Conservation (phyloP, 2,888 invertebrate species). For the Melieria picta region DNA sequence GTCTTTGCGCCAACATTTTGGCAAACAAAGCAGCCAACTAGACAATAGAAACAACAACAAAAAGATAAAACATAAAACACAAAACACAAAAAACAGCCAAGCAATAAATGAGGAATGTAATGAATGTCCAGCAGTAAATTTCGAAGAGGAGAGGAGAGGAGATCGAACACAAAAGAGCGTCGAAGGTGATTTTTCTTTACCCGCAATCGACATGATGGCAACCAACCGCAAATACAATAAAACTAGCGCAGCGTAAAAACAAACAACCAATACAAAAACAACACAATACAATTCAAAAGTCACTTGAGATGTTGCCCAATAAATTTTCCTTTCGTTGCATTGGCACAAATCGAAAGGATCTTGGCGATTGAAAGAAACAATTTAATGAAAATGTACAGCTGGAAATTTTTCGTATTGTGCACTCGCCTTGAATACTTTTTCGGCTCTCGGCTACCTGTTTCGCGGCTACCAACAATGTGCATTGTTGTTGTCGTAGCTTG, state of each 20-base stretch:
- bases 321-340: background rate
- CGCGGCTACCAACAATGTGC: too few species aligned
- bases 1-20: too few species aligned
- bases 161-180: constrained; percentile 5
- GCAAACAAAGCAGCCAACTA: too few species aligned
- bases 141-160: too few species aligned
- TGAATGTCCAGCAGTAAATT: constrained; percentile 14
- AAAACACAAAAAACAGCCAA: background rate
- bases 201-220: constrained; percentile 16
- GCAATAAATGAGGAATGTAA: background rate
- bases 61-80: background rate
- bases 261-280: constrained; percentile 19
- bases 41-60: too few species aligned
- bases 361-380: constrained; percentile 9
- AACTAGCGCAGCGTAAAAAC: constrained; percentile 15
- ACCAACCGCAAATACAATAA: constrained; percentile 27
- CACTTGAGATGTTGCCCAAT: constrained; percentile 20
- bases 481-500: too few species aligned
- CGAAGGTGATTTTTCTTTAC: background rate
- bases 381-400: constrained; percentile 27
- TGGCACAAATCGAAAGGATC: background rate
- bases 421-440: too few species aligned
- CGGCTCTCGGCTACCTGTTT: too few species aligned
- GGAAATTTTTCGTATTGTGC: constrained; percentile 3
- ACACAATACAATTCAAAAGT: constrained; percentile 32